Evolutionary conservation across 30 jellyfish, hydroid and myxozoan genomes (phyloP).

Genomic region (Nemopilema nomurai): DNA sequence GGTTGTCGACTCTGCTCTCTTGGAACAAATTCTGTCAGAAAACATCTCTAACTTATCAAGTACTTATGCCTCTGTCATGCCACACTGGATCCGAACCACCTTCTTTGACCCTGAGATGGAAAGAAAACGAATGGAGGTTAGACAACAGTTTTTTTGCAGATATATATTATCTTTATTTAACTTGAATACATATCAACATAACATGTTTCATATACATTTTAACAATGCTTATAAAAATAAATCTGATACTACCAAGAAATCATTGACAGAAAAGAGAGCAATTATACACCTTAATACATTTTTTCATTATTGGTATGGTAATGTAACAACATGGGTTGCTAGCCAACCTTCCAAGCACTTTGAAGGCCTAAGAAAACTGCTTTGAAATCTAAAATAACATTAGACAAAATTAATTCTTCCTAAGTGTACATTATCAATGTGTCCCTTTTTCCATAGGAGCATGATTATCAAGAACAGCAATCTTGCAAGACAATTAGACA

Average conservation of each 20-base stretch:
- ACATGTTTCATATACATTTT: background rate
- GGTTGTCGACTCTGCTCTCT: background rate
- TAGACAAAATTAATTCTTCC: background rate
- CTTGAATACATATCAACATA: background rate
- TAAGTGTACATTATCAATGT: background rate
- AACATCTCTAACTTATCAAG: background rate
- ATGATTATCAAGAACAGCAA: constrained; percentile 29
- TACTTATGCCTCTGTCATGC: constrained; percentile 21
- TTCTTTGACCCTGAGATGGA: constrained; percentile 35
- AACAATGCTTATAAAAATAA: background rate
- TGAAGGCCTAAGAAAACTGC: background rate
- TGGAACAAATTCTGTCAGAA: background rate
- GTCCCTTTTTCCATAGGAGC: background rate
- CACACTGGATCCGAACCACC: constrained; percentile 21
- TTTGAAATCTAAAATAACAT: background rate
- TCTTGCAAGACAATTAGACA: background rate
- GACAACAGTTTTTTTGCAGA: background rate
- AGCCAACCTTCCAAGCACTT: background rate
- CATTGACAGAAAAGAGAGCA: background rate
- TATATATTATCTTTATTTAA: background rate
- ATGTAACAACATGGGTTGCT: background rate
- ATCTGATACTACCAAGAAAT: background rate
- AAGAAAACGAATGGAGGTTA: background rate
- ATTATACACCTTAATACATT: background rate
- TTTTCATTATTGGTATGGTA: background rate